phyloP scores from a whole-genome alignment of 2,113 vertebrate genomes.

The Crotalus horridus region DNA sequence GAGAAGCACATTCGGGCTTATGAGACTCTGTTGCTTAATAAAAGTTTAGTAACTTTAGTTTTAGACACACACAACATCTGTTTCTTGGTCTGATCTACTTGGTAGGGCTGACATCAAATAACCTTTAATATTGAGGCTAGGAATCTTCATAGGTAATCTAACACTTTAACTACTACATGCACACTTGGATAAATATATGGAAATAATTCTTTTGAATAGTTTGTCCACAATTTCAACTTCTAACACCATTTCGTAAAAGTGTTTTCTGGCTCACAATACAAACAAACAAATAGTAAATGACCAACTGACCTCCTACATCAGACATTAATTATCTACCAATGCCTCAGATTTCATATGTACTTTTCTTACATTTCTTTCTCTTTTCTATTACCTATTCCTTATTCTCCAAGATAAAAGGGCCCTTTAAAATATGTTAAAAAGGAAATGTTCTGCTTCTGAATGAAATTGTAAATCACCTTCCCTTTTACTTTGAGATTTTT shows the following conservation, averaged over 20 bases:
- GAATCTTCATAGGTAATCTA: neutral
- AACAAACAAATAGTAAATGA: neutral
- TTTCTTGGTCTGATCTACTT: neutral
- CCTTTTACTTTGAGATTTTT: constrained; percentile 32
- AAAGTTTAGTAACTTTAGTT: neutral
- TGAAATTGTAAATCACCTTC: constrained; percentile 33
- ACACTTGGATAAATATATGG: neutral
- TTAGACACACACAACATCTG: neutral
- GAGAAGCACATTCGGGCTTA: neutral
- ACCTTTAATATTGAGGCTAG: neutral
- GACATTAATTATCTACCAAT: neutral
- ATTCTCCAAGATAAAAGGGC: neutral
- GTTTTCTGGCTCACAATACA: neutral
- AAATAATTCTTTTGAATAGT: neutral
- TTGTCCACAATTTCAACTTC: neutral
- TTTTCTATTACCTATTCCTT: neutral
- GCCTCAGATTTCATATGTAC: neutral
- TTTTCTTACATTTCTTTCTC: neutral
- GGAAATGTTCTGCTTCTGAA: constrained; percentile 38
- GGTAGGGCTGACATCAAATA: neutral
- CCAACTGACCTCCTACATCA: neutral
- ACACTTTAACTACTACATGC: neutral
- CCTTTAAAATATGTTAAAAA: constrained; percentile 28
- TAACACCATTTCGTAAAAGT: neutral
- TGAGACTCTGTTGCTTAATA: neutral